Base-by-base conservation (phyloP, 2,113 vertebrate genomes). In the Scomber scombrus region DNA sequence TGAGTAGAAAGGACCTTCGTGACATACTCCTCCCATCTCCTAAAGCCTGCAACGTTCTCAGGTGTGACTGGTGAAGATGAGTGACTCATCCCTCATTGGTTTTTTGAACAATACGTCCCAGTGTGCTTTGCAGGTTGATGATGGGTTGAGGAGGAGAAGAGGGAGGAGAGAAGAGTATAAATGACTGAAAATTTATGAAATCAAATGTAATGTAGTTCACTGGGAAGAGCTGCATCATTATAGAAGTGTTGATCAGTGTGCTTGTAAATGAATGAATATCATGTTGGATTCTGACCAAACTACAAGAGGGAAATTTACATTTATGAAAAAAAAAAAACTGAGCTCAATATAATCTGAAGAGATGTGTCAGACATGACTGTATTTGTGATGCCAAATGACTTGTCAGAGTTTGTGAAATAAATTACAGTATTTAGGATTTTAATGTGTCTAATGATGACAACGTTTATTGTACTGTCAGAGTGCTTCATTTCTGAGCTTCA, bases 331-430 rank as follows among this genome's bases (percentile, higher is more conserved):
- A 88, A 89, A 26, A 85, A 89, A 84, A 49, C 84, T 88, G 81
- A 93, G 82, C 84, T 91, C 91, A 82, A 62, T 88, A 89, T 93
- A 92, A 89, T 79, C 81, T 47, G 64, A 89, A 64, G 81, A 81
- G 66, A 89, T 45, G 13, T 46, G 68, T 80, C 52, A 65, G 29
- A 49, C 63, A 57, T 78, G 86, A 89, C 77, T 91, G 92, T 93
- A 90, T 88, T 88, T 86, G 86, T 94, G 91, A 93, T 92, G 92
- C 92, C 93, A 93, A 93, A 94, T 93, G 73, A 91, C 77, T 79
- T 93, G 92, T 92, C 85, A 75, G 84, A 88, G 85, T 91, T 91
- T 91, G 89, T 92, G 93, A 91, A 94, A 93, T 91, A 91, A 93
- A 93, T 86, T 68, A 87, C 88, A 87, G 85, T 89, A 91, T 91